Evolutionary conservation across 2,113 vertebrate genomes (phyloP).

Genomic region (Festucalex cinctus): DNA sequence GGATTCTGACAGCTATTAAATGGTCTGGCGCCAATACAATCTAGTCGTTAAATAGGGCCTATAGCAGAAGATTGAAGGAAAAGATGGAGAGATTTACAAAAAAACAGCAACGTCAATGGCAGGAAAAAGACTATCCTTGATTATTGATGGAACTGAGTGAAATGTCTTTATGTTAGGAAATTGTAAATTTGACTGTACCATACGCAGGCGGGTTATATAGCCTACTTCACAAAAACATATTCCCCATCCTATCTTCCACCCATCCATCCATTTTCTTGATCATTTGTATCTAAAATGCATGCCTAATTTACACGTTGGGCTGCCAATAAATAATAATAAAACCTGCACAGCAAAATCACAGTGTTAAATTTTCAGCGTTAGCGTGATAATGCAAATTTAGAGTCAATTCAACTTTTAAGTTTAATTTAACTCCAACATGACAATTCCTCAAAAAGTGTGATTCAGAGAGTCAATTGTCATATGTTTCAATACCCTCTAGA

Average conservation of each 20-base stretch:
- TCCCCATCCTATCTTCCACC: neutral
- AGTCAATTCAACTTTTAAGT: no score
- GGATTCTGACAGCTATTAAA: constrained; percentile 97
- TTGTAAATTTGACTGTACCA: neutral
- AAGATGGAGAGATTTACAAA: constrained; percentile 75
- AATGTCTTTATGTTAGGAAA: neutral
- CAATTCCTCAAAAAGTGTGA: no score
- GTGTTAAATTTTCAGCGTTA: no score
- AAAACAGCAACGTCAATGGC: constrained; percentile 53
- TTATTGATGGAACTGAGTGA: neutral
- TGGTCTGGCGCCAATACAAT: constrained; percentile 92
- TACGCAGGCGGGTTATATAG: no score
- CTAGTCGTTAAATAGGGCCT: constrained; percentile 89
- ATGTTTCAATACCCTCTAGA: no score
- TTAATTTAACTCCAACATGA: no score
- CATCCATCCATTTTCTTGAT: no score
- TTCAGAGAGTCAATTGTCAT: no score
- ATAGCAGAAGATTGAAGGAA: constrained; percentile 80
- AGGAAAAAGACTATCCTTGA: neutral
- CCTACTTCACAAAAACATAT: neutral
- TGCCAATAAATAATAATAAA: neutral
- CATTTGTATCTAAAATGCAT: neutral
- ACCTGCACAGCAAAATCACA: no score
- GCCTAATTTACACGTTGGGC: neutral
- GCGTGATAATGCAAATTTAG: no score